A percentile compares a stretch with the other conserved stretches of the same genome.
phyloP scores from a whole-genome alignment of 2,797 vertebrate genomes.

The Pteronotus mesoamericanus region DNA sequence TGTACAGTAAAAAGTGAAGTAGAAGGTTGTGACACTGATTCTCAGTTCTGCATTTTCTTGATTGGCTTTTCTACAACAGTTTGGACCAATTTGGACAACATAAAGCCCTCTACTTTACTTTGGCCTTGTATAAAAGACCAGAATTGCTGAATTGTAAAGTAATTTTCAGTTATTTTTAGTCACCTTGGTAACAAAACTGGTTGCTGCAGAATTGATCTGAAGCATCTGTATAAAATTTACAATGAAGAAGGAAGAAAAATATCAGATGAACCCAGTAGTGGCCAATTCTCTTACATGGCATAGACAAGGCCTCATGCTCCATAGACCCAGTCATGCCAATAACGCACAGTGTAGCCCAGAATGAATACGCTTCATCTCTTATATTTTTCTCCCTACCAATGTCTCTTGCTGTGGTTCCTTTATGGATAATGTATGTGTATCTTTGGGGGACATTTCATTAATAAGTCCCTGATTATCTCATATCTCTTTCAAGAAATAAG shows the following conservation, averaged over 20 bases:
- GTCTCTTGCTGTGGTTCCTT: slow-evolving; percentile 58
- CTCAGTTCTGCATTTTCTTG: background rate
- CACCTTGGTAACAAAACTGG: background rate
- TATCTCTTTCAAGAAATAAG: slow-evolving; percentile 78
- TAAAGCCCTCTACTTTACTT: slow-evolving; percentile 17
- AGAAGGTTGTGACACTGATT: background rate
- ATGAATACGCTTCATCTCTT: slow-evolving; percentile 53
- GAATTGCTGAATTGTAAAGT: background rate
- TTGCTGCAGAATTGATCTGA: background rate
- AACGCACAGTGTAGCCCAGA: slow-evolving; percentile 24
- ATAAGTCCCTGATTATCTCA: slow-evolving; percentile 2
- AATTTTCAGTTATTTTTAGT: background rate
- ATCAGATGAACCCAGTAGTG: background rate
- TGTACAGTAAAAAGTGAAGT: slow-evolving; percentile 46
- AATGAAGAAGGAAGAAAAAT: background rate
- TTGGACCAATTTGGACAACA: background rate
- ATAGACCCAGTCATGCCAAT: background rate
- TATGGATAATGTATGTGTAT: slow-evolving; percentile 49
- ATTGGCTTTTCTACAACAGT: background rate
- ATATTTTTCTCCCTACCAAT: slow-evolving; percentile 60
- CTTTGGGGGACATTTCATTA: slow-evolving; percentile 61
- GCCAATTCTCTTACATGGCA: background rate
- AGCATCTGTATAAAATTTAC: background rate
- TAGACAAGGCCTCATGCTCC: background rate
- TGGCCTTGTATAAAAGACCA: slow-evolving; percentile 25